A percentile compares a stretch with the other conserved stretches of the same genome.
Evolutionary conservation across 2,797 vertebrate genomes (phyloP).

Genomic region (Tachyglossus aculeatus): DNA sequence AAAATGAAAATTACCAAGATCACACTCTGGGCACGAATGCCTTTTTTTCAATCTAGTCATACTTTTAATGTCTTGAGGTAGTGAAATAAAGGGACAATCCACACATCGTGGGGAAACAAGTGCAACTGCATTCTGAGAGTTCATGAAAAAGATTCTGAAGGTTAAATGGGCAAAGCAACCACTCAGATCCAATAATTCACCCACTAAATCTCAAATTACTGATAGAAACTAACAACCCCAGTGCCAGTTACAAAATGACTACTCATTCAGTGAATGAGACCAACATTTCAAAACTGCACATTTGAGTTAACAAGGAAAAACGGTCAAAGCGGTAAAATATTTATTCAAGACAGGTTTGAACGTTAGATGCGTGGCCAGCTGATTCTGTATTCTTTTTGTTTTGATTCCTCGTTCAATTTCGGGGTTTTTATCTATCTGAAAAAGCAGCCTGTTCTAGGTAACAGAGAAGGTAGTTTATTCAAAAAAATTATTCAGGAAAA

Average conservation of each 20-base stretch:
- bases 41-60: neutral
- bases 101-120: constrained; percentile 23
- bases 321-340: neutral
- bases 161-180: constrained; percentile 14
- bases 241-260: neutral
- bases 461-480: neutral
- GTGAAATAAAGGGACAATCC: constrained; percentile 41
- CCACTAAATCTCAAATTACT: neutral
- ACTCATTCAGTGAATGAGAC: neutral
- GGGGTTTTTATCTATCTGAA: neutral
- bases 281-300: neutral
- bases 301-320: neutral
- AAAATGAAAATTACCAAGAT: too few relatives aligned
- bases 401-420: neutral
- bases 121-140: constrained; percentile 34
- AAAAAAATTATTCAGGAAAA: too few relatives aligned
- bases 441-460: neutral
- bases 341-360: neutral
- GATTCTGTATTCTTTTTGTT: neutral
- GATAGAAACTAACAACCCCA: neutral
- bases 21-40: neutral
- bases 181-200: too few relatives aligned
- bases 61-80: constrained; percentile 31
- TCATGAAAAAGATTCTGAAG: constrained; percentile 17
- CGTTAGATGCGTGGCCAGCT: too few relatives aligned